These are phyloP conservation scores for Agrypnus murinus DNA, from an alignment of 2,888 invertebrate species.

Conservation along the genomic window DNA sequence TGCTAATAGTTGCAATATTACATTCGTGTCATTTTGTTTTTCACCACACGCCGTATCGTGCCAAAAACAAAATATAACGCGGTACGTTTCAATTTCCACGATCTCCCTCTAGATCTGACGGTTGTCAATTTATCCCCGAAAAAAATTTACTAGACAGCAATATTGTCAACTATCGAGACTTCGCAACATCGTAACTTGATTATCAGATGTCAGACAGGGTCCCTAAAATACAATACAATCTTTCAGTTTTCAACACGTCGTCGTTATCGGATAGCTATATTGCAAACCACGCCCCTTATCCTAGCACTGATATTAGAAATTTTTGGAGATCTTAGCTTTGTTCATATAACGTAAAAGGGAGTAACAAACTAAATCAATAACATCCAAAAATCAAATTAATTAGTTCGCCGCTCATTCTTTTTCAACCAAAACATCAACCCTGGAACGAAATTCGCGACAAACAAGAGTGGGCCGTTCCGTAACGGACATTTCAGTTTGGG, in stretches of 20 bases:
- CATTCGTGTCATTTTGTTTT: too few species aligned
- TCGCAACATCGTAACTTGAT: slow-evolving; percentile 30
- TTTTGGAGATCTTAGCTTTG: slow-evolving; percentile 38
- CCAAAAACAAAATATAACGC: too few species aligned
- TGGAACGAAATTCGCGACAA: neutral
- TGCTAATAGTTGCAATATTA: too few species aligned
- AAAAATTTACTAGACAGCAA: slow-evolving; percentile 4
- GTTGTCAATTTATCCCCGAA: too few species aligned
- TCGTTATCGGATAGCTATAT: slow-evolving; percentile 48
- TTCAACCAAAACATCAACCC: neutral
- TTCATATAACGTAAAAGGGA: slow-evolving; percentile 33
- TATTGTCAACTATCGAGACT: slow-evolving; percentile 24
- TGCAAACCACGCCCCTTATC: slow-evolving; percentile 64
- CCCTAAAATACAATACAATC: slow-evolving; percentile 34
- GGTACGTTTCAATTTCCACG: too few species aligned
- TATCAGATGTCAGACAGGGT: slow-evolving; percentile 32
- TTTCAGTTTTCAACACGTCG: slow-evolving; percentile 38
- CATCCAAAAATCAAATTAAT: slow-evolving; percentile 13
- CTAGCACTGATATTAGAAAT: slow-evolving; percentile 47
- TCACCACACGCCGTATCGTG: too few species aligned
- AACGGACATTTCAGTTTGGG: neutral
- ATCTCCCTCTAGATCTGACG: too few species aligned
- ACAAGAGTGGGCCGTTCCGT: slow-evolving; percentile 19
- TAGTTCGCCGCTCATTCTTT: neutral
- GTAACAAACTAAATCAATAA: slow-evolving; percentile 27